Percentiles rank a stretch among this genome's conserved stretches.
Evolutionary conservation across 2,888 invertebrate genomes (phyloP).

Genomic region (Cantharis rustica): DNA sequence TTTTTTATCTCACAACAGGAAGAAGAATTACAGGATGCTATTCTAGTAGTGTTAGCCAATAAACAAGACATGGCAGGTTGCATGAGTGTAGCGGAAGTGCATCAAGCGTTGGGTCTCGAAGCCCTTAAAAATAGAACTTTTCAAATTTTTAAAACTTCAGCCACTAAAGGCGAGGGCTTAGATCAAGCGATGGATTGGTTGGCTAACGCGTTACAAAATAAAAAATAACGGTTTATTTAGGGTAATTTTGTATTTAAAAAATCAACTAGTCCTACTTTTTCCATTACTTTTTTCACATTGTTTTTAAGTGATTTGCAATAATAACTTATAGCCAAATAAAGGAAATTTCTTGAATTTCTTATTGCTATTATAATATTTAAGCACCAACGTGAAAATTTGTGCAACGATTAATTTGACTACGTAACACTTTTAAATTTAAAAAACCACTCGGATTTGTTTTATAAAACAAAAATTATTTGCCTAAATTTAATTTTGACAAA

Average conservation of each 20-base stretch:
- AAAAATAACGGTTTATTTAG: constrained; percentile 69
- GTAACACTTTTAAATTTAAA: background rate
- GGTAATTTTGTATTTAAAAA: background rate
- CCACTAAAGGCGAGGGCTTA: constrained; percentile 96
- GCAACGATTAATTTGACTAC: background rate
- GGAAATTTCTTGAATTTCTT: background rate
- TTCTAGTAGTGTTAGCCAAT: constrained; percentile 96
- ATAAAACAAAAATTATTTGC: background rate
- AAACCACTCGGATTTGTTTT: background rate
- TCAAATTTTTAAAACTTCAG: constrained; percentile 99
- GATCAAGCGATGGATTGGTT: constrained; percentile 99
- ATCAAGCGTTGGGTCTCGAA: constrained; percentile 93
- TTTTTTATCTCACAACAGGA: constrained; percentile 65
- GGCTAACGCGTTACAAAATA: constrained; percentile 85
- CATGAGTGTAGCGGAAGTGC: constrained; percentile 95
- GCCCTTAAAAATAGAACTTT: constrained; percentile 96
- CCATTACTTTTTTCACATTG: background rate
- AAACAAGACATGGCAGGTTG: constrained; percentile 99
- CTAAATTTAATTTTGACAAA: background rate
- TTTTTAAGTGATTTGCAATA: background rate
- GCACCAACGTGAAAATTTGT: background rate
- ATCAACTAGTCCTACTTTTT: background rate
- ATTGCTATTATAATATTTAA: background rate
- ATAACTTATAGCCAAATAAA: background rate
- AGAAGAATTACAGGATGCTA: constrained; percentile 94